Evolutionary conservation across 2,113 vertebrate species (phyloP), one percentile per base, ranked within the genome.

Genomic region (Epinephelus moara): DNA sequence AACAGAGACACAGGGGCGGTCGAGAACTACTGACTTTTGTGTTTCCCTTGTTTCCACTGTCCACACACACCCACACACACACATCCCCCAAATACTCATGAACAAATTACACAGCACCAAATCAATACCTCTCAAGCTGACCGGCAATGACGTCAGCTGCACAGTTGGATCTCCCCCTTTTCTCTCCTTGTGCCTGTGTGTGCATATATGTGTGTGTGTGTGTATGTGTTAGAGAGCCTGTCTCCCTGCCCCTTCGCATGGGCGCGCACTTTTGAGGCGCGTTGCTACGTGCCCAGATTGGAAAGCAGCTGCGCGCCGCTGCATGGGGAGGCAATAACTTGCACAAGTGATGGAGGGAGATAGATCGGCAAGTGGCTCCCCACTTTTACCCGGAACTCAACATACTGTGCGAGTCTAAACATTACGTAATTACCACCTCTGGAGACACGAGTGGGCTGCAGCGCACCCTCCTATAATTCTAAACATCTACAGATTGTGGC

Each of bases 261-360:
- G 40, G 66, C 80, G 80, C 57, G 57, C 81, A 63, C 82, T 82
- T 75, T 55, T 49, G 64, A 89, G 75, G 72, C 82, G 78, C 70
- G 88, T 67, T 80, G 81, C 77, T 89, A 92, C 91, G 89, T 92
- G 93, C 82, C 80, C 81, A 56, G 90, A 89, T 88, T 94, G 84
- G 37, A 77, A 93, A 94, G 67, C 85, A 90, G 85, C 81, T 78
- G 82, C 64, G 72, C 27, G 70, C 59, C 62, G 21, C 78, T 67
- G 80, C 67, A 56, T 33, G 56, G 49, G 61, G 53, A 82, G 77
- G 77, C 82, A 73, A 73, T 72, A 80, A 75, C 67, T 75, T 80
- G 66, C 70, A 50, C 73, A 61, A 63, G 60, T 69, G 78, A 84
- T 70, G 66, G 59, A 66, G 18, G 37, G 55, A 72, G 80, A 80